A percentile compares a stretch with the other conserved stretches of the same genome.
Evolutionary conservation across 2,888 invertebrate genomes (phyloP).

Genomic region (Pseudococcus viburni): DNA sequence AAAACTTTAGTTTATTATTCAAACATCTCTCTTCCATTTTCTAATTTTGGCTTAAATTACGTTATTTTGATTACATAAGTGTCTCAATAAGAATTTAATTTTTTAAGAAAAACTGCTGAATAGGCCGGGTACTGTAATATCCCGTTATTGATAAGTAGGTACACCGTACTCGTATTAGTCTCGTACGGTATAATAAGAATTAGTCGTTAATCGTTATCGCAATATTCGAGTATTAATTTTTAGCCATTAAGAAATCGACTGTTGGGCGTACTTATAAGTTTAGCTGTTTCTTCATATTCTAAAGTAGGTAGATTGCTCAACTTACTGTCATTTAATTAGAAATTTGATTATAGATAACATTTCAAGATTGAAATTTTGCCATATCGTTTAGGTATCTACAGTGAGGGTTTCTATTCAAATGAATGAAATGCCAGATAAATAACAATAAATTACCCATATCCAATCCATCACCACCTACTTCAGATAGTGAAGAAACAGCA

Average conservation of each 20-base stretch:
- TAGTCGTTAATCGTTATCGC: constrained; percentile 20
- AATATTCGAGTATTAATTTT: neutral
- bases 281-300: neutral
- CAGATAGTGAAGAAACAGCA: too few relatives aligned
- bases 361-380: too few relatives aligned
- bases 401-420: too few relatives aligned
- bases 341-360: too few relatives aligned
- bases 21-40: neutral
- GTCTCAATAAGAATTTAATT: neutral
- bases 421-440: too few relatives aligned
- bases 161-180: neutral
- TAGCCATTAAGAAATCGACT: neutral
- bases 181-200: neutral
- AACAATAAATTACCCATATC: too few relatives aligned
- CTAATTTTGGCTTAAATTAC: neutral
- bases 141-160: constrained; percentile 45
- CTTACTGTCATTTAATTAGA: too few relatives aligned
- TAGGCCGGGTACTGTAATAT: constrained; percentile 56
- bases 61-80: neutral
- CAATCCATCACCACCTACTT: too few relatives aligned
- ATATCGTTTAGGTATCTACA: too few relatives aligned
- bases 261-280: neutral
- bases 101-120: constrained; percentile 33
- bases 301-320: neutral
- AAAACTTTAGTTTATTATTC: neutral